Conservation (phyloP, 2,113 vertebrate genomes). For the Oophaga pumilio region DNA sequence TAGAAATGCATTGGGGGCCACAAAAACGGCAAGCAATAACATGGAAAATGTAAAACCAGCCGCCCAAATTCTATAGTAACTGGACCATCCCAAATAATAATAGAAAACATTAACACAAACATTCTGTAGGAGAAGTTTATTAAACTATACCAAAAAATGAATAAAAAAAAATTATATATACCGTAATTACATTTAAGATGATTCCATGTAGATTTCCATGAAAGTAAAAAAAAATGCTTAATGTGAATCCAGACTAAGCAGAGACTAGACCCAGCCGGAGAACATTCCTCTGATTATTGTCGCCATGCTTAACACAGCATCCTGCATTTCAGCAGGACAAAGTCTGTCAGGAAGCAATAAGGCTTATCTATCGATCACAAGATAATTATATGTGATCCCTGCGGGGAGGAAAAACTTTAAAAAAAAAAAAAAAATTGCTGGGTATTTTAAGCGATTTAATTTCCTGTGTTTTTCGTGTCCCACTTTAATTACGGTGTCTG, state of each 20-base stretch:
- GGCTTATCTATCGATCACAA: slow-evolving; percentile 38
- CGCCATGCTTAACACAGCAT: background rate
- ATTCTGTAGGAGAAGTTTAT: too few species aligned
- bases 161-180: too few species aligned
- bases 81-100: too few species aligned
- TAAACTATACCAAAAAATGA: too few species aligned
- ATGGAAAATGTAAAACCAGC: too few species aligned
- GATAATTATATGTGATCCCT: slow-evolving; percentile 34
- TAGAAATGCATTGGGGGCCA: too few species aligned
- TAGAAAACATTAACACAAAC: too few species aligned
- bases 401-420: background rate
- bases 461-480: slow-evolving; percentile 29
- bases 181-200: too few species aligned
- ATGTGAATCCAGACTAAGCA: background rate
- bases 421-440: slow-evolving; percentile 18
- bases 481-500: slow-evolving; percentile 39
- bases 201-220: background rate
- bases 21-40: too few species aligned
- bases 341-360: slow-evolving; percentile 28
- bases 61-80: too few species aligned
- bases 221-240: background rate
- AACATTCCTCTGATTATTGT: background rate
- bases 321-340: background rate
- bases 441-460: slow-evolving; percentile 46
- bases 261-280: background rate